Conservation (phyloP, 2,888 invertebrate species). For the Labia minor region DNA sequence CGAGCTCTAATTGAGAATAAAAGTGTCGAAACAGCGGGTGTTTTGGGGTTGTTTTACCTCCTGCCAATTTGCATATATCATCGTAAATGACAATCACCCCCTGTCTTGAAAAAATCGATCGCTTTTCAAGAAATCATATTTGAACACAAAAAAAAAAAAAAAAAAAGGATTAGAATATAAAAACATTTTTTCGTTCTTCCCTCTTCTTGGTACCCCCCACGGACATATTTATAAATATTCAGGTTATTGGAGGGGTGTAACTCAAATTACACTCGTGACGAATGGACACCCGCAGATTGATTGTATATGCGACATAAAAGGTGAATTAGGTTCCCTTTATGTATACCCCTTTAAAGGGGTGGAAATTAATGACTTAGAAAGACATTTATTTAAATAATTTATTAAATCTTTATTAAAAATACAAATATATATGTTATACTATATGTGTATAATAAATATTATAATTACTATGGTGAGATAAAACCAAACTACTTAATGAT, state of each 20-base stretch:
- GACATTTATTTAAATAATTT: conserved; percentile 13
- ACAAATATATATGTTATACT: no score
- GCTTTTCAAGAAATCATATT: background rate
- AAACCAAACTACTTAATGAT: no score
- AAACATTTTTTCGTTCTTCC: no score
- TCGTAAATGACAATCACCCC: no score
- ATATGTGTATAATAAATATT: no score
- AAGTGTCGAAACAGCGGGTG: no score
- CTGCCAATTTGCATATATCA: no score
- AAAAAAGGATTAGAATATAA: background rate
- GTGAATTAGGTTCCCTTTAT: background rate
- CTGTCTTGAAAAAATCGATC: background rate
- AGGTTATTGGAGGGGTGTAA: background rate
- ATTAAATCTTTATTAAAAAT: background rate
- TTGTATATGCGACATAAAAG: background rate
- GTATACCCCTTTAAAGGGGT: background rate
- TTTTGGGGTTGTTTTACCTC: no score
- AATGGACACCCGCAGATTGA: conserved; percentile 2
- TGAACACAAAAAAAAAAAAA: background rate
- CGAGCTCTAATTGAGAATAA: no score
- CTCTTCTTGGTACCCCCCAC: background rate
- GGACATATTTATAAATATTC: background rate
- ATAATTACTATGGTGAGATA: no score
- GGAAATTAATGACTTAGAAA: background rate
- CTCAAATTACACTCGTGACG: conserved; percentile 2